Conservation (phyloP, 2,888 invertebrate species). For the Agrotis ipsilon region DNA sequence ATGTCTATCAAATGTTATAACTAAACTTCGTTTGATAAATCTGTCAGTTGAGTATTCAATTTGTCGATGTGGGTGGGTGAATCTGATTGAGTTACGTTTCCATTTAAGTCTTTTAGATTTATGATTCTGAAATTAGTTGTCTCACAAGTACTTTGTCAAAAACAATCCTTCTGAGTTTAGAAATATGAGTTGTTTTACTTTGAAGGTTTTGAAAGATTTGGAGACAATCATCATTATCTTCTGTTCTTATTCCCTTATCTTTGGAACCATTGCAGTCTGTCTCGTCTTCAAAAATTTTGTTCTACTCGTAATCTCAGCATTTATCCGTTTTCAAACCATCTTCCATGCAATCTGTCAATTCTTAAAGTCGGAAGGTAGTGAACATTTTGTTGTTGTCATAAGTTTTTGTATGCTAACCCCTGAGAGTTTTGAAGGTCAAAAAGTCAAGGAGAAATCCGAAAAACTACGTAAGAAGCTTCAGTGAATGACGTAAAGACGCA, state of each 20-base stretch:
- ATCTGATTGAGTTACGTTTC: background rate
- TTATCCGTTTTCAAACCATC: background rate
- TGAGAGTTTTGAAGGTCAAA: background rate
- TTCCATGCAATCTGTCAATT: background rate
- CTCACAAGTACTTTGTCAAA: background rate
- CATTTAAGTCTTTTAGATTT: background rate
- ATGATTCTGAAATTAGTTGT: background rate
- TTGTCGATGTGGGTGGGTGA: constrained; percentile 29
- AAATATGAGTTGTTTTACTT: background rate
- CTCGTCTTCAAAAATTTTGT: background rate
- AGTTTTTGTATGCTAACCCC: background rate
- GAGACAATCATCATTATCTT: fast-evolving
- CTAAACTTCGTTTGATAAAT: constrained; percentile 32
- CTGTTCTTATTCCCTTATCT: background rate
- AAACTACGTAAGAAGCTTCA: background rate
- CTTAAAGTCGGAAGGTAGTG: background rate
- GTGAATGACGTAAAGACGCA: constrained; percentile 13
- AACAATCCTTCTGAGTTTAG: too few species aligned
- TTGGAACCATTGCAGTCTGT: background rate
- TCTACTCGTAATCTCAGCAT: background rate
- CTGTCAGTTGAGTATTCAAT: constrained; percentile 17
- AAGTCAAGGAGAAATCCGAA: constrained; percentile 2
- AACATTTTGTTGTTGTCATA: background rate
- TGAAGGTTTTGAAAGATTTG: too few species aligned
- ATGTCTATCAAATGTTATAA: constrained; percentile 40